These are phyloP conservation scores for Arenaria interpres DNA, from an alignment of 2,113 vertebrate genomes.

Conservation along the genomic window DNA sequence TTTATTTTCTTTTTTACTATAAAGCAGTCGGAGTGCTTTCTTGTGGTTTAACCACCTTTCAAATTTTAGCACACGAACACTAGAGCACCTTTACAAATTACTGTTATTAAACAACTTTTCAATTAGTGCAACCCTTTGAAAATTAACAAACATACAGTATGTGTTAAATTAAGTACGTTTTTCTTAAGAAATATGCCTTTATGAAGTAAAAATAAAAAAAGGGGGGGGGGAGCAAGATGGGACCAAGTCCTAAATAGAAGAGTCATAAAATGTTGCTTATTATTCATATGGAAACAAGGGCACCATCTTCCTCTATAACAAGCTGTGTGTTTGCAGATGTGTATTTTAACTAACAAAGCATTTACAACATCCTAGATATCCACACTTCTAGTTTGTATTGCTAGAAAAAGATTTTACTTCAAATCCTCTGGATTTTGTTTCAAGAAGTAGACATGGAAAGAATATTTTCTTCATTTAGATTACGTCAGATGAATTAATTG, in stretches of 20 bases:
- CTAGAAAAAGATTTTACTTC: neutral
- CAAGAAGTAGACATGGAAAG: neutral
- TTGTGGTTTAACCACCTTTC: neutral
- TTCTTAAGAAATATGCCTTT: neutral
- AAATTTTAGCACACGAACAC: neutral
- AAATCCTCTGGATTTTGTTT: neutral
- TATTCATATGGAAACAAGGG: neutral
- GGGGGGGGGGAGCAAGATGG: fast-evolving
- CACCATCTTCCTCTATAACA: neutral
- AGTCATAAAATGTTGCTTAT: neutral
- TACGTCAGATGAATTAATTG: neutral
- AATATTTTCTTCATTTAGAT: neutral
- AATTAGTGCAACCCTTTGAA: neutral
- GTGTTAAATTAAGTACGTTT: neutral
- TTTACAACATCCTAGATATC: neutral
- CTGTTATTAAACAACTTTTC: neutral
- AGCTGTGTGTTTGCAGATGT: neutral
- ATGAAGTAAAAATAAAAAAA: neutral
- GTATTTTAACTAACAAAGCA: neutral
- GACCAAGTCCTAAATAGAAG: neutral
- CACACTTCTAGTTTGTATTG: fast-evolving
- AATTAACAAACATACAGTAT: neutral
- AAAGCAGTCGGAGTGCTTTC: neutral
- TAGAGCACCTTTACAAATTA: neutral
- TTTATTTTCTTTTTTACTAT: neutral